phyloP scores from a whole-genome alignment of 1,140 invertebrate species.

The Drosophila orosa region DNA sequence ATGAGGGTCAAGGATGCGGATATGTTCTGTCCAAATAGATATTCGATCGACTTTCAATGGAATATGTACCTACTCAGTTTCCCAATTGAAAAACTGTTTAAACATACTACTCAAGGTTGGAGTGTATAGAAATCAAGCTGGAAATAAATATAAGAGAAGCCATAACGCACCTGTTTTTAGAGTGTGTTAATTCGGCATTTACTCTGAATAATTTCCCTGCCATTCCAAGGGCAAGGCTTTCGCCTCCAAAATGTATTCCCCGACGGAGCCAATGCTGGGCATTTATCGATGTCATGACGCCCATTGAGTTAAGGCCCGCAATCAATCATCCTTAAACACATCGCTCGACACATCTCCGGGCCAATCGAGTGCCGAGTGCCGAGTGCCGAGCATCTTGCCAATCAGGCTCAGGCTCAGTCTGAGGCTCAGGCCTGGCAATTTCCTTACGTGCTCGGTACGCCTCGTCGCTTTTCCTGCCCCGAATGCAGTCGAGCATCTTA shows the following conservation, averaged over 20 bases:
- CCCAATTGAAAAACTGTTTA: background rate
- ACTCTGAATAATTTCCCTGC: too few relatives aligned
- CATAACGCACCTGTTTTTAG: background rate
- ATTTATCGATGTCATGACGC: slow-evolving; percentile 15
- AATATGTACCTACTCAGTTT: background rate
- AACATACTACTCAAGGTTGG: background rate
- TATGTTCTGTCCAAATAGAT: slow-evolving; percentile 8
- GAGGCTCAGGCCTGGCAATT: background rate
- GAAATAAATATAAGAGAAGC: background rate
- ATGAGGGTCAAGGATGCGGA: slow-evolving; percentile 20
- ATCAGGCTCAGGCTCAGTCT: slow-evolving; percentile 13
- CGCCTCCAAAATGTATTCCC: background rate
- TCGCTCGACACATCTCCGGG: slow-evolving; percentile 6
- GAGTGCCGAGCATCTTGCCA: slow-evolving; percentile 29
- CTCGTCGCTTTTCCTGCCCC: background rate
- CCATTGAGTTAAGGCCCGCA: slow-evolving; percentile 22
- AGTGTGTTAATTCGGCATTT: background rate
- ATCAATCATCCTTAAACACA: slow-evolving; percentile 48
- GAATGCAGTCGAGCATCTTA: slow-evolving; percentile 42
- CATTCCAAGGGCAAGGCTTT: background rate
- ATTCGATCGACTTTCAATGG: background rate
- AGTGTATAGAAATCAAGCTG: background rate
- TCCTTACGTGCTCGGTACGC: slow-evolving; percentile 10
- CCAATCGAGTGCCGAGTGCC: slow-evolving; percentile 18
- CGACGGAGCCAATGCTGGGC: background rate